Evolutionary conservation across 2,888 invertebrate species (phyloP).

Genomic region (Trissoscelio sp.): DNA sequence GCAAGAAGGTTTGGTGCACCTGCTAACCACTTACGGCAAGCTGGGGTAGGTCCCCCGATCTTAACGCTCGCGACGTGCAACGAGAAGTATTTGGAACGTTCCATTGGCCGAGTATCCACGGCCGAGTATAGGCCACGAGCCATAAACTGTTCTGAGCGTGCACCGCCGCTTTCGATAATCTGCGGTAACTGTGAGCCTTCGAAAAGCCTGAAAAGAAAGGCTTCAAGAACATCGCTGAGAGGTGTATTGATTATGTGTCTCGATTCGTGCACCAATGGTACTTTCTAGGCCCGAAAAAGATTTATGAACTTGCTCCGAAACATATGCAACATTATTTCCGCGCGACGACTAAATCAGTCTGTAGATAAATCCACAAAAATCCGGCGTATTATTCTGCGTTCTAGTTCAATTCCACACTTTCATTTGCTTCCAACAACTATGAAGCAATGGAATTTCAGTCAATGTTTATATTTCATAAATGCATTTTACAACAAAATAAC

Average conservation of each 20-base stretch:
- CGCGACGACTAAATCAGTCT: slow-evolving; percentile 41
- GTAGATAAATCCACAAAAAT: slow-evolving; percentile 38
- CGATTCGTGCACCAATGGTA: slow-evolving; percentile 47
- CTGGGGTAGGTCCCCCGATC: slow-evolving; percentile 58
- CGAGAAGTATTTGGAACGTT: slow-evolving; percentile 82
- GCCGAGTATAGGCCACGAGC: slow-evolving; percentile 78
- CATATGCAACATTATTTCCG: slow-evolving; percentile 54
- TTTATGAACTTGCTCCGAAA: slow-evolving; percentile 55
- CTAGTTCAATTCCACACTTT: slow-evolving; percentile 47
- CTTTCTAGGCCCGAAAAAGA: slow-evolving; percentile 59
- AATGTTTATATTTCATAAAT: background rate
- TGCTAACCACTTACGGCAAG: slow-evolving; percentile 44
- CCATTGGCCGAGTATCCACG: slow-evolving; percentile 81
- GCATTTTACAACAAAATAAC: background rate
- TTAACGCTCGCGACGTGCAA: slow-evolving; percentile 74
- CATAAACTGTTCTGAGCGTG: slow-evolving; percentile 77
- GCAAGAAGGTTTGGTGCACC: slow-evolving; percentile 64
- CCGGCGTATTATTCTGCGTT: slow-evolving; percentile 42
- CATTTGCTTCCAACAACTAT: slow-evolving; percentile 18
- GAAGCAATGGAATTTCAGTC: slow-evolving; percentile 6
- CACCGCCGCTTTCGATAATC: slow-evolving; percentile 71
- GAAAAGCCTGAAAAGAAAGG: slow-evolving; percentile 67
- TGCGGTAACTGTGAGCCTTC: slow-evolving; percentile 64
- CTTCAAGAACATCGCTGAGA: slow-evolving; percentile 56
- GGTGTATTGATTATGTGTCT: slow-evolving; percentile 65